These are phyloP conservation scores for Daboia siamensis DNA, from an alignment of 2,113 vertebrate species.

Conservation along the genomic window DNA sequence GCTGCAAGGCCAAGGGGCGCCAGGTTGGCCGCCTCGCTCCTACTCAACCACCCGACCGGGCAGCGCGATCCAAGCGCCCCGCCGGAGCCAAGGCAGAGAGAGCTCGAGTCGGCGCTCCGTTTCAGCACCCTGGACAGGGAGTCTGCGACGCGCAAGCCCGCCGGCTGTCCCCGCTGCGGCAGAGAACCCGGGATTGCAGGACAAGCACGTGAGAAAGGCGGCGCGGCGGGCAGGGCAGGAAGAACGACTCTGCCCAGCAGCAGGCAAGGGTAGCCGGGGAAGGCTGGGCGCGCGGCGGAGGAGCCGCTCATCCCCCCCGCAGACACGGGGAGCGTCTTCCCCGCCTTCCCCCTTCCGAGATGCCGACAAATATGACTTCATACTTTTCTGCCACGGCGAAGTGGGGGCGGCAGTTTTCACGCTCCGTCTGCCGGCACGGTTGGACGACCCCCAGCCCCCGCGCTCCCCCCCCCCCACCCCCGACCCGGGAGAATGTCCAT, in stretches of 20 bases:
- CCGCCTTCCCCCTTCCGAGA: background rate
- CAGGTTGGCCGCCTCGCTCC: background rate
- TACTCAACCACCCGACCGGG: background rate
- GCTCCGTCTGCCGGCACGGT: background rate
- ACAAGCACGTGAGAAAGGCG: constrained; percentile 1
- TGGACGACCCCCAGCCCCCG: background rate
- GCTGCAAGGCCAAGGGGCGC: background rate
- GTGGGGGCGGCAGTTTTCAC: background rate
- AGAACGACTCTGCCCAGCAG: no score
- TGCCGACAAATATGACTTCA: background rate
- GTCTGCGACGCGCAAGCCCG: background rate
- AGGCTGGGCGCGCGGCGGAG: background rate
- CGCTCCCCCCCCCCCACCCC: no score
- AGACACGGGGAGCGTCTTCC: background rate
- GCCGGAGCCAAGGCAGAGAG: background rate
- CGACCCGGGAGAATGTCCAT: background rate
- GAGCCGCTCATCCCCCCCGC: background rate
- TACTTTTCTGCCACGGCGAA: background rate
- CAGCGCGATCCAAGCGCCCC: background rate
- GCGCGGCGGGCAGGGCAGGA: background rate
- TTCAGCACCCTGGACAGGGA: background rate
- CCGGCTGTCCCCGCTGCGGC: background rate
- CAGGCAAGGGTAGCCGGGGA: background rate
- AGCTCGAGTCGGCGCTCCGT: background rate
- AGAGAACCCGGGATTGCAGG: background rate